Base-by-base conservation (phyloP, 2,888 invertebrate genomes). In the Mythimna loreyi region DNA sequence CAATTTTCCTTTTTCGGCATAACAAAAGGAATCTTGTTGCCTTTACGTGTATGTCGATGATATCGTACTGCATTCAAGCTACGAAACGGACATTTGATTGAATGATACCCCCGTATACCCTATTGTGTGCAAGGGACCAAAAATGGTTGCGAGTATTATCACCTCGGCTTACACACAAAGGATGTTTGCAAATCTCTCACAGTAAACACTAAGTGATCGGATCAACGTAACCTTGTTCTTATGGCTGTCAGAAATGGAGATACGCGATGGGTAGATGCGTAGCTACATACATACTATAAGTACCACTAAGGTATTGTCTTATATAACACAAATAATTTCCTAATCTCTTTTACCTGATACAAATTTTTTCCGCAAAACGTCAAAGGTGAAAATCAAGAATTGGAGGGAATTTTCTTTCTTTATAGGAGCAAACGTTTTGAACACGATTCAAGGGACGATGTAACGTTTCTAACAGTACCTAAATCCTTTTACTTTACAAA, bases 151-250 rank as follows among this genome's bases (percentile, higher is more conserved):
- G 78, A 76, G 83, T 84, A 84, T 86, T 87, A 87, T 81, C 85
- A 87, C 86, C 82, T 85, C 80, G 73, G 75, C 72, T 84, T 81
- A 64, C 84, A 87, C 85, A 91, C 90, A 90, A 89, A 89, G 87
- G 87, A 77, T 91, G 89, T 92, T 91, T 90, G 89, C 89, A 90
- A 91, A 91, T 91, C 90, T 90, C 86, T 85, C 82, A 85, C 85
- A 84, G 88, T 88, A 91, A 91, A 91, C 90, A 91, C 83, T 84
- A 86, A 88, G 86, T 90, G 89, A 90, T 89, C 89, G 88, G 89
- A 91, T 91, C 88, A 86, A 74, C 83, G 85, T 86, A 84, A 85
- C 86, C 84, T 79, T 79, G 81, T 80, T 83, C 81, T 86, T 71
- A 81, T 65, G 82, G 74, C 71, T 76, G 67, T 72, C 68, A 67